These are phyloP conservation scores for Forficula auricularia DNA, from an alignment of 1,140 invertebrate species.

Conservation along the genomic window DNA sequence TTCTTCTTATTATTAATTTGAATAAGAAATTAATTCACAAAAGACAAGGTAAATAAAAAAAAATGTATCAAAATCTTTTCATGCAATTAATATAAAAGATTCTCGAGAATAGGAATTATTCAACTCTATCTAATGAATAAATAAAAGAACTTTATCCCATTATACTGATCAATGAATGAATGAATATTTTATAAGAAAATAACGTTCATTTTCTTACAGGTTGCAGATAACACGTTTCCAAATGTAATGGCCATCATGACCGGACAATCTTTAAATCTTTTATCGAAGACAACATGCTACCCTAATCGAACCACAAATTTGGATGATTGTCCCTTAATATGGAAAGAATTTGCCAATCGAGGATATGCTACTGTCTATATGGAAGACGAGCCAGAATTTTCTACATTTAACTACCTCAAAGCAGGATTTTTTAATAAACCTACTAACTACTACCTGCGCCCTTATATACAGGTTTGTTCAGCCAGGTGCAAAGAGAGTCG, in stretches of 20 bases:
- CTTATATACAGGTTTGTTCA: constrained; percentile 44
- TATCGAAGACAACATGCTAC: constrained; percentile 12
- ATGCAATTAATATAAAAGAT: too few species aligned
- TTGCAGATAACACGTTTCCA: constrained; percentile 64
- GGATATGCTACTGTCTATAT: constrained; percentile 61
- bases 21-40: too few species aligned
- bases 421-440: constrained; percentile 58
- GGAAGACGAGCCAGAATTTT: constrained; percentile 57
- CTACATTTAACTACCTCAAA: constrained; percentile 66
- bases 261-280: constrained; percentile 26
- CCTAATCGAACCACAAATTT: constrained; percentile 6
- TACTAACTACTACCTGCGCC: constrained; percentile 64
- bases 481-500: constrained; percentile 34
- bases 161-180: too few species aligned
- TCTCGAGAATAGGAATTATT: too few species aligned
- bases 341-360: constrained; percentile 50
- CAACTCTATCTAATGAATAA: too few species aligned
- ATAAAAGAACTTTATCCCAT: too few species aligned
- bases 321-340: constrained; percentile 54
- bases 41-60: too few species aligned
- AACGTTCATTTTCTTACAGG: too few species aligned
- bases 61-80: too few species aligned
- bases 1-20: too few species aligned
- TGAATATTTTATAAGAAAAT: too few species aligned
- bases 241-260: constrained; percentile 62